phyloP scores from a whole-genome alignment of 2,797 vertebrate genomes.

The Eulemur mongoz region DNA sequence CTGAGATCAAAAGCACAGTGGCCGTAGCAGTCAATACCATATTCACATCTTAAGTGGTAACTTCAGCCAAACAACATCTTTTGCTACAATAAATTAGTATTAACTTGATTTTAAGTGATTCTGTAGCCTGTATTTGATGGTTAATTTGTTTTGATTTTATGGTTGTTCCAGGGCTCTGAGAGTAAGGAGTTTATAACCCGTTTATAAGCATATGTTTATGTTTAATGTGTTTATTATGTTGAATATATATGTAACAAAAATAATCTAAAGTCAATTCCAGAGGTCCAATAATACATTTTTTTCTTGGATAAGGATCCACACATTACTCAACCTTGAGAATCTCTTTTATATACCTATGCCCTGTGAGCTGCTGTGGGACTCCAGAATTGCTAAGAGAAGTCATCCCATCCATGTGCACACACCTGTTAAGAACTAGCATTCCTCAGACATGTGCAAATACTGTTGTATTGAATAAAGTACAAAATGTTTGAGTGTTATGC shows the following conservation, averaged over 20 bases:
- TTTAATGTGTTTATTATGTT: neutral
- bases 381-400: neutral
- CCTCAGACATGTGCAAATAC: neutral
- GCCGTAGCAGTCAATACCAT: neutral
- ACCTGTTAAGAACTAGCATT: neutral
- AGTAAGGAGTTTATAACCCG: neutral
- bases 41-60: constrained; percentile 38
- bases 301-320: neutral
- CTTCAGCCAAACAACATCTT: constrained; percentile 57
- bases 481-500: neutral
- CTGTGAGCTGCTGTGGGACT: neutral
- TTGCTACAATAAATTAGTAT: constrained; percentile 52
- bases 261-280: neutral
- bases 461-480: neutral
- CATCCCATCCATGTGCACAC: neutral
- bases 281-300: neutral
- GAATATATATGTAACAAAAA: neutral
- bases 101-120: constrained; percentile 69
- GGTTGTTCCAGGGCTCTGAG: neutral
- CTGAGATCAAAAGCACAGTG: neutral
- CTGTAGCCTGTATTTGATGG: constrained; percentile 29
- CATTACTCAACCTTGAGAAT: neutral
- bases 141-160: constrained; percentile 63
- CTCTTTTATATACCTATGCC: neutral
- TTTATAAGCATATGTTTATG: neutral